Evolutionary conservation across 92 coral and sea anemone species (phyloP).

Genomic region (Muricea muricata): DNA sequence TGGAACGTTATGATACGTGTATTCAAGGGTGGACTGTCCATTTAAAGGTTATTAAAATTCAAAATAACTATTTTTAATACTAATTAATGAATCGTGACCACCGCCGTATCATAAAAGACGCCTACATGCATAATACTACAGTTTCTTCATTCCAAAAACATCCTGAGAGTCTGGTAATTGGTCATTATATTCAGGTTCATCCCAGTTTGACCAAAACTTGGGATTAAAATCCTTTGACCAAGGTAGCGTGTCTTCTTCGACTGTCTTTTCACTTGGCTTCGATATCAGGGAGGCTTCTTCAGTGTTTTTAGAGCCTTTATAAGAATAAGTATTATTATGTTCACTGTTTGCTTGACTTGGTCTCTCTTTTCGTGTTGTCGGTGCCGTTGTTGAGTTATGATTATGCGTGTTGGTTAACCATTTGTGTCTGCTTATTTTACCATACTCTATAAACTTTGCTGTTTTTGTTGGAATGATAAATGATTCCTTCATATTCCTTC

Average conservation of each 20-base stretch:
- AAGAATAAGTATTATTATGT: background rate
- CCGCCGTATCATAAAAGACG: background rate
- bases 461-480: background rate
- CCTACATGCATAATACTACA: background rate
- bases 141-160: background rate
- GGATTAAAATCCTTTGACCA: background rate
- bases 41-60: no score
- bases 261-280: background rate
- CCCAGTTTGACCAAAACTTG: slow-evolving; percentile 17
- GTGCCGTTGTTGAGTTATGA: background rate
- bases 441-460: background rate
- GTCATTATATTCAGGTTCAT: background rate
- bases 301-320: no score
- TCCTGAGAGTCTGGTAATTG: background rate
- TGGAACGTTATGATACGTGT: no score
- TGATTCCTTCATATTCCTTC: background rate
- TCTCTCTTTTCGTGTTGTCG: background rate
- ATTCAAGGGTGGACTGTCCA: no score
- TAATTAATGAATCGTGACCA: background rate
- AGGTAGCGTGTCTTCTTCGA: background rate
- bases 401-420: background rate
- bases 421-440: background rate
- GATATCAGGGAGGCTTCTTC: background rate
- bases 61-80: no score
- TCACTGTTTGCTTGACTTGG: background rate